Base-by-base conservation (phyloP, 1,140 invertebrate species). In the Drosophila parvula region DNA sequence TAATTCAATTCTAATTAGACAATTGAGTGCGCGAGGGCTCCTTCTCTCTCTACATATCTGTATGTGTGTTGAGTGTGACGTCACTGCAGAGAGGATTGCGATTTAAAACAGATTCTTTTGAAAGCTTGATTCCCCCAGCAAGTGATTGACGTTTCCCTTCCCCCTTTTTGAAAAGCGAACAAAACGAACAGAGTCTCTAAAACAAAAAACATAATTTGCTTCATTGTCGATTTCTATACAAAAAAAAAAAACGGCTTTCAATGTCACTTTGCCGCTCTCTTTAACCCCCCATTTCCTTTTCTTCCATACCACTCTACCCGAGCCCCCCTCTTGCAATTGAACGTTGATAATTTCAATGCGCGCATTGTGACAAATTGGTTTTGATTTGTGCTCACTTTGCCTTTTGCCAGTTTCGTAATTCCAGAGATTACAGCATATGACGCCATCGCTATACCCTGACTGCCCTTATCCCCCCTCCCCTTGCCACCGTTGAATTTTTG, bases 291-390 rank as follows among this genome's bases (percentile, higher is more conserved):
- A 48, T 55, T 69, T 57, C 69, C 41, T 64, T 74, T 41, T 65
- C 62, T 38, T 38, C 44, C 4, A 38, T 43, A n/a, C 18, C 44
- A 53, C 14, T 18, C 18, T 45, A 27, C 41, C 22, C 22, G 22
- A 22, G 22, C 16, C 40, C 28, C 14, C 16, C 40, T 40, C 30
- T 28, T 70, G 79, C 76, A 89, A 88, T 83, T 83, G 76, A 83
- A 61, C 73, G 75, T 69, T 79, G 79, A 88, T 88, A 86, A 85
- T 86, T 84, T 74, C 68, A 86, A 86, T 85, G 75, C 67, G 61
- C 73, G 47, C 64, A 74, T 86, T 88, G 83, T 89, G 83, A 88
- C 83, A 86, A 86, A 86, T 86, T 88, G 83, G 67, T 88, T 89
- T 86, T 88, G 83, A 86, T 86, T 86, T 88, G 59, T 81, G 58